A percentile compares a stretch with the other conserved stretches of the same genome.
These are phyloP conservation scores for Dichetophora obliterata DNA, from an alignment of 2,888 invertebrate species.

Conservation along the genomic window DNA sequence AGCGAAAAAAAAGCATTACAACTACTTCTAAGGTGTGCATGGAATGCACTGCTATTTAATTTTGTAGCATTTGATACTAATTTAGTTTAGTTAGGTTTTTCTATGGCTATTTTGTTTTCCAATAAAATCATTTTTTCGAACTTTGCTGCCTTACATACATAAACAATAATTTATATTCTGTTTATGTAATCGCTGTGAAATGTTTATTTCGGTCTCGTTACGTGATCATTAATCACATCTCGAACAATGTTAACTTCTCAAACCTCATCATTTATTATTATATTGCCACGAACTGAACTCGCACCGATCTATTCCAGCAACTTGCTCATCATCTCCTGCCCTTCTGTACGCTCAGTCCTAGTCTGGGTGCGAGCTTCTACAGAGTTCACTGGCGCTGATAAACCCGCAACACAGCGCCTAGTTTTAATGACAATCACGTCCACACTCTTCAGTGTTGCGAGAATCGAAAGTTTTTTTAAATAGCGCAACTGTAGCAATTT, in stretches of 20 bases:
- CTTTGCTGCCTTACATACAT: not conserved
- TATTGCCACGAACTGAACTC: not conserved
- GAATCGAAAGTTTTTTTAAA: not conserved
- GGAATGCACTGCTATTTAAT: not conserved
- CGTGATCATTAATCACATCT: not conserved
- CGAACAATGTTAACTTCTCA: not conserved
- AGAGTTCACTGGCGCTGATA: conserved; percentile 32
- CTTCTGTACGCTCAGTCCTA: too few species aligned
- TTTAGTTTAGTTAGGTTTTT: not conserved
- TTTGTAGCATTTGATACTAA: too few species aligned
- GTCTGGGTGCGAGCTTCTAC: not conserved
- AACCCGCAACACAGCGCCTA: conserved; percentile 8
- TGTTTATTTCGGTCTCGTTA: conserved; percentile 14
- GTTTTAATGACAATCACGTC: conserved; percentile 4
- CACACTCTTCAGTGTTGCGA: not conserved
- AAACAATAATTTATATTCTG: not conserved
- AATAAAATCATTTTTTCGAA: not conserved
- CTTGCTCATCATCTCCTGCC: too few species aligned
- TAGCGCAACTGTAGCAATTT: not conserved
- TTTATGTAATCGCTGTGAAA: not conserved
- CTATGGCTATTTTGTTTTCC: not conserved
- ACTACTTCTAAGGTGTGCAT: not conserved
- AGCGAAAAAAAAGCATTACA: too few species aligned
- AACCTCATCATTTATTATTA: not conserved
- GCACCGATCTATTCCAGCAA: not conserved